phyloP scores from a whole-genome alignment of 2,113 vertebrate genomes.

The Orycteropus afer region DNA sequence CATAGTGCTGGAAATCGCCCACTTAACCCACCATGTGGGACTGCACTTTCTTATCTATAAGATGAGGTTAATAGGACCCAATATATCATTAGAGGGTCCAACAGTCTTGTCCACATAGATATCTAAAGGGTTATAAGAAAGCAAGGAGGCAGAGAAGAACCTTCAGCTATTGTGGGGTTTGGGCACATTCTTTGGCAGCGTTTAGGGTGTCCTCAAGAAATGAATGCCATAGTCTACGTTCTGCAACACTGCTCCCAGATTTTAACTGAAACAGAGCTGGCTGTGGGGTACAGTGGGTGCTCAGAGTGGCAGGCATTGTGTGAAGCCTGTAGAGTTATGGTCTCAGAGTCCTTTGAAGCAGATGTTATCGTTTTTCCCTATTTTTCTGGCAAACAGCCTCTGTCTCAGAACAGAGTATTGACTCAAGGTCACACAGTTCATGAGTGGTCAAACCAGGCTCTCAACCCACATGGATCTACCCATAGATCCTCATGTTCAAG shows the following conservation, averaged over 20 bases:
- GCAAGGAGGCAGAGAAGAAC: not conserved
- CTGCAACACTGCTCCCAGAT: rapidly evolving
- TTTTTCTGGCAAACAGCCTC: not conserved
- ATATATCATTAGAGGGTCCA: not conserved
- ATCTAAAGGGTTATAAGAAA: not conserved
- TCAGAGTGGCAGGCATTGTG: rapidly evolving
- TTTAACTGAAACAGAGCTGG: not conserved
- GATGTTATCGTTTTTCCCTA: not conserved
- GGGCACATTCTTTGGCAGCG: rapidly evolving
- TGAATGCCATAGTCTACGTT: not conserved
- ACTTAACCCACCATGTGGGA: rapidly evolving
- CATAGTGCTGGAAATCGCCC: rapidly evolving
- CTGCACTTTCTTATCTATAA: not conserved
- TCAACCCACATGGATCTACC: not conserved
- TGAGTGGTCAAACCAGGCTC: not conserved
- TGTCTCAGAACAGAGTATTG: not conserved
- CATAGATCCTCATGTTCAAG: not conserved
- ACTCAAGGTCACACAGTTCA: not conserved
- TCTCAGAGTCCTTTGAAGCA: too few species aligned
- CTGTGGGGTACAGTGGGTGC: not conserved
- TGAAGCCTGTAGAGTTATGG: too few species aligned
- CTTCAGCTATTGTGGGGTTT: not conserved
- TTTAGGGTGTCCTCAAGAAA: not conserved
- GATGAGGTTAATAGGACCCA: not conserved
- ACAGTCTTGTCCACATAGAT: not conserved